Percentiles rank a stretch among this genome's conserved stretches.
phyloP scores from a whole-genome alignment of 1,140 invertebrate genomes.

The Aphidius gifuensis region DNA sequence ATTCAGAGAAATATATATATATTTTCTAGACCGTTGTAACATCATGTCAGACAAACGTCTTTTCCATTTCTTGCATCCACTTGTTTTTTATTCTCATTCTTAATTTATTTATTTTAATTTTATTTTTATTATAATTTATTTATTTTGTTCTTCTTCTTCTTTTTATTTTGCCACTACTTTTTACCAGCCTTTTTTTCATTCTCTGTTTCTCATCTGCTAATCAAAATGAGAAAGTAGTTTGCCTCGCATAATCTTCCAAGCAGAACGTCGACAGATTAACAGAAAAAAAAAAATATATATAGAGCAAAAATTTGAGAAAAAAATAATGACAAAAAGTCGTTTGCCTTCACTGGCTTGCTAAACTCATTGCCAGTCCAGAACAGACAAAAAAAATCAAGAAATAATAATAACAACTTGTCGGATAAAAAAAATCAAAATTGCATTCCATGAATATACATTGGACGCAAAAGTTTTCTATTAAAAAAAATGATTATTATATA shows the following conservation, averaged over 20 bases:
- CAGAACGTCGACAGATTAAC: conserved; percentile 10
- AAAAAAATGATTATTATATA: too few relatives aligned
- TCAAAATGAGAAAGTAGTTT: conserved; percentile 29
- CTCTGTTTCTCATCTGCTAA: conserved; percentile 22
- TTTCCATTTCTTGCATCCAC: conserved; percentile 15
- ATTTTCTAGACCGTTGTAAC: conserved; percentile 15
- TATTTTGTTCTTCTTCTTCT: background rate
- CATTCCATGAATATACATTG: too few relatives aligned
- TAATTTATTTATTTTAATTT: too few relatives aligned
- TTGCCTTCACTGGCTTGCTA: background rate
- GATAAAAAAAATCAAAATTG: too few relatives aligned
- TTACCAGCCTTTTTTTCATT: background rate
- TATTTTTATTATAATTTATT: too few relatives aligned
- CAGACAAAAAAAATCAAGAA: too few relatives aligned
- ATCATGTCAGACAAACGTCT: conserved; percentile 18
- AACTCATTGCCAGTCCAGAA: too few relatives aligned
- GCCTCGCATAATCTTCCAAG: conserved; percentile 21
- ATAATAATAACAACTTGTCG: too few relatives aligned
- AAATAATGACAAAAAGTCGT: conserved; percentile 5
- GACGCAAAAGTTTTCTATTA: too few relatives aligned
- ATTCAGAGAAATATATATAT: conserved; percentile 8
- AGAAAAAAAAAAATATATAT: conserved; percentile 8
- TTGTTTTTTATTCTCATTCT: background rate
- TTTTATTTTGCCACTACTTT: background rate
- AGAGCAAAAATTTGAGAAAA: background rate